A percentile compares a stretch with the other conserved stretches of the same genome.
These are phyloP conservation scores for Agrotis segetum DNA, from an alignment of 2,888 invertebrate species.

Conservation along the genomic window DNA sequence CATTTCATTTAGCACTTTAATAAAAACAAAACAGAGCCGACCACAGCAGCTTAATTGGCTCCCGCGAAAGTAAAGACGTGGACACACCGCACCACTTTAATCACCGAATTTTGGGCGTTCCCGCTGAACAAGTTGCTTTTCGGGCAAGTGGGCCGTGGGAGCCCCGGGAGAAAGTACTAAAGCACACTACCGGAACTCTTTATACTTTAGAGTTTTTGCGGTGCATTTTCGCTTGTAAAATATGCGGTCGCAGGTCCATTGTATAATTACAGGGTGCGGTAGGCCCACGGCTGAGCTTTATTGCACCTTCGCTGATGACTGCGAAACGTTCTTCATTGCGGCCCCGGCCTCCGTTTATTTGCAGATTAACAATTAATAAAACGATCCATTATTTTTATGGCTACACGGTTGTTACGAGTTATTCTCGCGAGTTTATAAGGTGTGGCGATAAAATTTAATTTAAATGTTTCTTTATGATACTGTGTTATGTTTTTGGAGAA, in stretches of 20 bases:
- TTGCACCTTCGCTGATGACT: slow-evolving; percentile 61
- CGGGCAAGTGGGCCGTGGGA: slow-evolving; percentile 87
- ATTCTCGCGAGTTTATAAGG: slow-evolving; percentile 50
- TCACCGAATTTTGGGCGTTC: slow-evolving; percentile 89
- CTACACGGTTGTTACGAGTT: slow-evolving; percentile 53
- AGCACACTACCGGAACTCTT: slow-evolving; percentile 81
- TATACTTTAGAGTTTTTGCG: slow-evolving; percentile 81
- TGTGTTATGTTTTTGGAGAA: slow-evolving; percentile 42
- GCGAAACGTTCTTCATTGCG: slow-evolving; percentile 44
- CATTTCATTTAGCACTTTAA: slow-evolving; percentile 68
- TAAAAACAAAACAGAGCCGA: slow-evolving; percentile 68
- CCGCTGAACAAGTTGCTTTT: slow-evolving; percentile 81
- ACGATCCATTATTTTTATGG: slow-evolving; percentile 65
- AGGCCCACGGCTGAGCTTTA: slow-evolving; percentile 65
- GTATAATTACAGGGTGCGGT: slow-evolving; percentile 82
- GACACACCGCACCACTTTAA: slow-evolving; percentile 83
- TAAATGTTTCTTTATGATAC: slow-evolving; percentile 43
- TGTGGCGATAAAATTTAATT: slow-evolving; percentile 54
- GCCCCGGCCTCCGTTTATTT: slow-evolving; percentile 59
- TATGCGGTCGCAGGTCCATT: slow-evolving; percentile 76
- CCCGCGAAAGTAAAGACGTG: slow-evolving; percentile 82
- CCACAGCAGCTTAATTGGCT: slow-evolving; percentile 79
- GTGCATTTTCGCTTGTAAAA: slow-evolving; percentile 76
- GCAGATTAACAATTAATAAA: slow-evolving; percentile 68
- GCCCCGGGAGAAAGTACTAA: slow-evolving; percentile 86